phyloP scores from a whole-genome alignment of 2,797 vertebrate species.

The Brachyalestes nurse region DNA sequence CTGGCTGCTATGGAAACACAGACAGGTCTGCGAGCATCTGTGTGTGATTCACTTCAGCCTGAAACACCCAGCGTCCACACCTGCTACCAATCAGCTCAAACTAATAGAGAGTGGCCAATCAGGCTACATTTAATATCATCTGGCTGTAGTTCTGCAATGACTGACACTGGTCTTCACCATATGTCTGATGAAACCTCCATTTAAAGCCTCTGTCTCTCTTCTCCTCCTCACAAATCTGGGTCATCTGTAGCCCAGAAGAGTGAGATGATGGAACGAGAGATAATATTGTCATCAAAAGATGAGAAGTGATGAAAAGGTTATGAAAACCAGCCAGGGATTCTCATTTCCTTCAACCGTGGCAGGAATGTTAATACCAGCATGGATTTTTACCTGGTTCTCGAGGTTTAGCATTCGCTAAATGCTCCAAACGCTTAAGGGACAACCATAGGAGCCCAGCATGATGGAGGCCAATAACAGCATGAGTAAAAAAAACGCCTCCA shows the following conservation, averaged over 20 bases:
- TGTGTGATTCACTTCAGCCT: constrained; percentile 31
- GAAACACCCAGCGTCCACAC: constrained; percentile 33
- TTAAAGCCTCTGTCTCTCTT: constrained; percentile 11
- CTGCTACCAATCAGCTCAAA: constrained; percentile 47
- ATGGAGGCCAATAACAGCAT: constrained; percentile 32
- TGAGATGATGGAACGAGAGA: constrained; percentile 30
- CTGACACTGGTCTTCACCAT: constrained; percentile 20
- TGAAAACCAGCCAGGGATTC: constrained; percentile 28
- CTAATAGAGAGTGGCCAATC: constrained; percentile 33
- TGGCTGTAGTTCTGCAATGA: constrained; percentile 21
- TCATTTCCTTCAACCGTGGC: constrained; percentile 30
- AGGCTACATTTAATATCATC: constrained; percentile 22
- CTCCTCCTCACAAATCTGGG: constrained; percentile 16
- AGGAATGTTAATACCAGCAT: constrained; percentile 44
- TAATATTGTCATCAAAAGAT: constrained; percentile 36
- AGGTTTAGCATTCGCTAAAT: constrained; percentile 27
- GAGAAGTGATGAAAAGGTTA: constrained; percentile 43
- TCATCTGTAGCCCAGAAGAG: constrained; percentile 13
- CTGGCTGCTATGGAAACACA: constrained; percentile 43
- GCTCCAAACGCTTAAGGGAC: neutral
- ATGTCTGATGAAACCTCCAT: constrained; percentile 13
- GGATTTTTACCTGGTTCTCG: constrained; percentile 46
- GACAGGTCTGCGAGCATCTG: constrained; percentile 29
- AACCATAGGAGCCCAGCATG: constrained; percentile 17
- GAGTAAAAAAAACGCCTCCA: constrained; percentile 40